These are phyloP conservation scores for Holocentrus rufus DNA, from an alignment of 2,797 vertebrate genomes.

Conservation along the genomic window DNA sequence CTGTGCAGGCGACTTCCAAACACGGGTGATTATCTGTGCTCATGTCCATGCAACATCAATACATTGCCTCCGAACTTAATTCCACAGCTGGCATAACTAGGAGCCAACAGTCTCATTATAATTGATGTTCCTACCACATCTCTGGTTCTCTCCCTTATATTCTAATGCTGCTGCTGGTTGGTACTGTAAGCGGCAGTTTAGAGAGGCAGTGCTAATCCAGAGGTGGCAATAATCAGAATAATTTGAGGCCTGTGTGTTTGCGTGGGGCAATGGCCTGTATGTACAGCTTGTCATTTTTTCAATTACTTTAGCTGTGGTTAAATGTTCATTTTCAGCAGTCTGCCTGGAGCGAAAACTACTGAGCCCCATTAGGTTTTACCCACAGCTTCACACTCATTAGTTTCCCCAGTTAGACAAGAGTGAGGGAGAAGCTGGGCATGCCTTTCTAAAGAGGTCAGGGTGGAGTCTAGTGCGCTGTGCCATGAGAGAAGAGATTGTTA, in stretches of 20 bases:
- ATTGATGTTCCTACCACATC: slow-evolving; percentile 73
- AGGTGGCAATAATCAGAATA: slow-evolving; percentile 83
- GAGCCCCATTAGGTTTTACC: slow-evolving; percentile 83
- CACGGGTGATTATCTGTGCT: slow-evolving; percentile 27
- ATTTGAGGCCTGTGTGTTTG: slow-evolving; percentile 70
- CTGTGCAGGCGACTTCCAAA: slow-evolving; percentile 42
- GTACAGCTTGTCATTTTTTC: slow-evolving; percentile 85
- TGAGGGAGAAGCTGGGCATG: slow-evolving; percentile 69
- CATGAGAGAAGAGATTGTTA: slow-evolving; percentile 74
- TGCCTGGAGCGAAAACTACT: slow-evolving; percentile 81
- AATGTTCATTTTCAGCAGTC: slow-evolving; percentile 85
- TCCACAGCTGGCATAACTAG: slow-evolving; percentile 62
- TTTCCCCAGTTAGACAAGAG: slow-evolving; percentile 78
- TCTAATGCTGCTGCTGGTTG: slow-evolving; percentile 62
- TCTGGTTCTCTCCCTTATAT: slow-evolving; percentile 58
- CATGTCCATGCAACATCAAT: slow-evolving; percentile 44
- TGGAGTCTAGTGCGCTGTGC: slow-evolving; percentile 66
- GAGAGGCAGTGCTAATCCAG: slow-evolving; percentile 71
- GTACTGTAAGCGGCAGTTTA: slow-evolving; percentile 64
- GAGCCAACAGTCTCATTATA: slow-evolving; percentile 69
- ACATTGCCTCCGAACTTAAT: slow-evolving; percentile 43
- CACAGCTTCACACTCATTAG: slow-evolving; percentile 83
- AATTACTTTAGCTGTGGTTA: slow-evolving; percentile 85
- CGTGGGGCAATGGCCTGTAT: slow-evolving; percentile 71
- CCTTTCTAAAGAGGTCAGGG: slow-evolving; percentile 81